A percentile compares a stretch with the other conserved stretches of the same genome.
Conservation (phyloP, 2,888 invertebrate genomes). For the Nephrotoma guestfalica region DNA sequence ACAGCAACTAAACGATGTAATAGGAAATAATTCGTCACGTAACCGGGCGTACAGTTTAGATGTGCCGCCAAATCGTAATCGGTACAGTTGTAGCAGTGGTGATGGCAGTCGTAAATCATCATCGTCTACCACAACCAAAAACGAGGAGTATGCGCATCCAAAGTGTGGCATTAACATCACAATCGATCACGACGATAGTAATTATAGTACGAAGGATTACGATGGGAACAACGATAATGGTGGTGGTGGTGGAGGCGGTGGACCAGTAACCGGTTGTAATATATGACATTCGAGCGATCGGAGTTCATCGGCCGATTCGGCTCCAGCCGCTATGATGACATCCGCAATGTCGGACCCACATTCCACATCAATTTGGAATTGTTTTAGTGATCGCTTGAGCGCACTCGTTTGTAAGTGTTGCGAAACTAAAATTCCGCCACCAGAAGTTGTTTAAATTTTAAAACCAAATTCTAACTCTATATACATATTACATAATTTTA, state of each 20-base stretch:
- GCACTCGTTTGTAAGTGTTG: constrained; percentile 31
- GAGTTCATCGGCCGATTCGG: constrained; percentile 13
- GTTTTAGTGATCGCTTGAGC: constrained; percentile 28
- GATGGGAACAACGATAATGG: neutral
- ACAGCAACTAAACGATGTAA: neutral
- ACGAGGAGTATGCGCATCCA: constrained; percentile 19
- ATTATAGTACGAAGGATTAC: neutral
- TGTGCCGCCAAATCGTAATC: constrained; percentile 23
- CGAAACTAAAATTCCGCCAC: constrained; percentile 31
- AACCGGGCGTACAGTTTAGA: constrained; percentile 32
- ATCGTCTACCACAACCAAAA: constrained; percentile 22
- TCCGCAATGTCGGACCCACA: constrained; percentile 3
- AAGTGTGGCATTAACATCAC: neutral
- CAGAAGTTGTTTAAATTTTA: constrained; percentile 28
- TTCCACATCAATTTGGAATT: constrained; percentile 23
- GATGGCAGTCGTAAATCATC: constrained; percentile 25
- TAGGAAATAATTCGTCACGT: constrained; percentile 16
- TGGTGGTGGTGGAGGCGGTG: neutral
- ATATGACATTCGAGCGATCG: constrained; percentile 33
- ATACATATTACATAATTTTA: neutral
- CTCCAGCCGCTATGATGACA: constrained; percentile 12
- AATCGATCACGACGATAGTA: neutral
- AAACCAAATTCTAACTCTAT: neutral
- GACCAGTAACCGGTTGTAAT: constrained; percentile 3
- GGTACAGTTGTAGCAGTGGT: constrained; percentile 24